Evolutionary conservation across 2,888 invertebrate species (phyloP), one percentile per base, ranked within the genome.

Genomic region (Drosophila picticornis): DNA sequence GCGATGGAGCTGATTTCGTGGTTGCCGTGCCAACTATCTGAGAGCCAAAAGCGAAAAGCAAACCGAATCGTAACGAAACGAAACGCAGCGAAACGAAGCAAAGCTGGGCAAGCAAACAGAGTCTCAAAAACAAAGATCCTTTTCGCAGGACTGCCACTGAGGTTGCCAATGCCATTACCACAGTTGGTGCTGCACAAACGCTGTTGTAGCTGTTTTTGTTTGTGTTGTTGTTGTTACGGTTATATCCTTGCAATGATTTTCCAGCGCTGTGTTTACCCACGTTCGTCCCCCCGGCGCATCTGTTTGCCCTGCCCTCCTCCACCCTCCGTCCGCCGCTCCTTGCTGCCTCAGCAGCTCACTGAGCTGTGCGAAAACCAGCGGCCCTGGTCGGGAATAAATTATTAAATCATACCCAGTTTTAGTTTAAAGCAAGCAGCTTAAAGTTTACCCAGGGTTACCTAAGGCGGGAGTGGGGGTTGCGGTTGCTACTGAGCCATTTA

Each of bases 191-290:
- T 61, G 72, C 72, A 72, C 72, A 67, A 67, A 65, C 56, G 61
- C 40, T 50, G 66, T 48, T 72, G 51, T 62, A 63, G 73, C 48
- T 51, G 56, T 58, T 72, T 50, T 57, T 72, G 67, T 62, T 55
- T 55, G 34, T 36, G 34, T 36, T 65, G 51, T 66, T 77, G 67
- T 76, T 80, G 67, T 72, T 79, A 72, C 50, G 80, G 77, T 73
- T 85, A 85, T 81, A 85, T 85, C 79, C 83, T 81, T 88, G 85
- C 83, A 85, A 85, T 88, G 85, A 85, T 85, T 85, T 84, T 68
- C 75, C 67, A 83, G 62, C 73, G 72, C 65, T 74, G 52, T 85
- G 88, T 85, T 85, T 85, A 81, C 88, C 75, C 88, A 85, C 85
- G 85, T 87, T 70, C 66, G 10, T 34, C 55, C 72, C 52, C 53